Base-by-base conservation (phyloP, 2,888 invertebrate genomes). In the Phortica okadai region DNA sequence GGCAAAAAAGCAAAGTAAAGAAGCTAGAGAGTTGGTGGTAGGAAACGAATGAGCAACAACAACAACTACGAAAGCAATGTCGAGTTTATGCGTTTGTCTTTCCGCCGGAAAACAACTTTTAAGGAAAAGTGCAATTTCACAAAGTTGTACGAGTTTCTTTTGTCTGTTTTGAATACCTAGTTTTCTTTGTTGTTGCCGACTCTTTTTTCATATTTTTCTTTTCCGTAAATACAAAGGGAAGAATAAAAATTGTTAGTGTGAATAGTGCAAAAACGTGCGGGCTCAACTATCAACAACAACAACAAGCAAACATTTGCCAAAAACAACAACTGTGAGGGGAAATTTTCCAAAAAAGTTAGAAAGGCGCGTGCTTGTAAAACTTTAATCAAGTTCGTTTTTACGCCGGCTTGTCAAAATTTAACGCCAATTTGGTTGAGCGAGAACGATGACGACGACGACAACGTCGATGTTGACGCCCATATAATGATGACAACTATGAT, bases 51-150 rank as follows among this genome's bases (percentile, higher is more conserved):
- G 33, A 64, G 64, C 14, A 64, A 14, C 59, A 16, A 42, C n/a
- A 4, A 41, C 14, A 66, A 41, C 14, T 21, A 64, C 25, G 11
- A 41, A 33, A 11, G 64, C 25, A 64, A 41, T 41, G 66, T 14
- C 33, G 86, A 88, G 84, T 86, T 87, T 85, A 87, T 86, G 88
- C 88, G 84, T 84, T 86, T 86, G 85, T 88, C 86, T 86, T 83
- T 86, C 85, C 88, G 87, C 69, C 83, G 75, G 75, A 79, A 84
- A 79, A 78, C 82, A 82, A 80, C 78, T 72, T 72, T 72, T 72
- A 72, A 72, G 70, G 70, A 72, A 72, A 72, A 72, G 54, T 33
- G 56, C 70, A 72, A 72, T 72, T 72, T 72, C 25, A 41, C 1
- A 21, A 69, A 64, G 10, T 64, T 67, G 50, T 50, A 67, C 44